phyloP scores from a whole-genome alignment of 2,113 vertebrate species.

The Opisthocomus hoazin region DNA sequence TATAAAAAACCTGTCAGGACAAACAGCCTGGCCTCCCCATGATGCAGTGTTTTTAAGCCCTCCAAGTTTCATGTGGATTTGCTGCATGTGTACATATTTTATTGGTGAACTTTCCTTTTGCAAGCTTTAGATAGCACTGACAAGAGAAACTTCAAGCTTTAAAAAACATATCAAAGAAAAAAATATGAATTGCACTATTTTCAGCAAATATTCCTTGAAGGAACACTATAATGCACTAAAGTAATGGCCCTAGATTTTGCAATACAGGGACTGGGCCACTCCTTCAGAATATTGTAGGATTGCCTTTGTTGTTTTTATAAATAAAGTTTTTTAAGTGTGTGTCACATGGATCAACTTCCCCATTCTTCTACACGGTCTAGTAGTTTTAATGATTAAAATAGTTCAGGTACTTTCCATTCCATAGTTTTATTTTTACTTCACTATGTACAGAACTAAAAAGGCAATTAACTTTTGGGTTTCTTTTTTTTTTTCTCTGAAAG shows the following conservation, averaged over 20 bases:
- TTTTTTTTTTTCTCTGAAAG: neutral
- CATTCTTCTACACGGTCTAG: conserved; percentile 47
- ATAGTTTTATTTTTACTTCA: conserved; percentile 51
- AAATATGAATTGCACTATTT: neutral
- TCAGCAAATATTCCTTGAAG: neutral
- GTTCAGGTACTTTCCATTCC: conserved; percentile 50
- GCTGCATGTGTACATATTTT: neutral
- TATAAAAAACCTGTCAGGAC: neutral
- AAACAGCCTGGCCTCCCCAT: neutral
- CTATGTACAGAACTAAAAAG: neutral
- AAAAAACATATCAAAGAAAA: neutral
- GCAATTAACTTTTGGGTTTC: neutral
- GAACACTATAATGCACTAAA: neutral
- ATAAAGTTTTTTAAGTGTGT: neutral
- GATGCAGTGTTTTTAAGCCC: neutral
- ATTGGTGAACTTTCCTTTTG: neutral
- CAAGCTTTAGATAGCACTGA: neutral
- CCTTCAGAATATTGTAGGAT: neutral
- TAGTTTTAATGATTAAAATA: conserved; percentile 54
- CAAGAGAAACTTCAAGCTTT: neutral
- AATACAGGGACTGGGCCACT: neutral
- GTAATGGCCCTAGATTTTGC: neutral
- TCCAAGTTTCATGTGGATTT: neutral
- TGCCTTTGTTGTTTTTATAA: neutral
- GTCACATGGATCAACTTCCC: conserved; percentile 54